Evolutionary conservation across 1,140 invertebrate species (phyloP).

Genomic region (Drosophila neocordata): DNA sequence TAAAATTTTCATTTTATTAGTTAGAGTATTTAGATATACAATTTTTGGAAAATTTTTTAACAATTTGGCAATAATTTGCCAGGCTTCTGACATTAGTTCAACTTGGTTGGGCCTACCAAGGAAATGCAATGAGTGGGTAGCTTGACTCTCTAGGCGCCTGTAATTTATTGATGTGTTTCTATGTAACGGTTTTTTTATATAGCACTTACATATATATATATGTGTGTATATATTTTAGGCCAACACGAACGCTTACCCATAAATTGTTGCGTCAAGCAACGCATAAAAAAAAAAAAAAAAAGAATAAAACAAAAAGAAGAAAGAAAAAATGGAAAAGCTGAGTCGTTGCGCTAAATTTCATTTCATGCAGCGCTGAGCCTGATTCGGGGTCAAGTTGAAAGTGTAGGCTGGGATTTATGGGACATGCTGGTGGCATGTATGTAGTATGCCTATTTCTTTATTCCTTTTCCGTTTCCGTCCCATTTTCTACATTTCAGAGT

Average conservation of each 20-base stretch:
- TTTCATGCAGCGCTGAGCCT: slow-evolving; percentile 69
- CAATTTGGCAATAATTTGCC: slow-evolving; percentile 17
- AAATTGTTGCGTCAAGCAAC: slow-evolving; percentile 67
- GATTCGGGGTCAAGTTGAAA: slow-evolving; percentile 69
- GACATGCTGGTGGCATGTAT: background rate
- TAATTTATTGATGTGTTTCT: slow-evolving; percentile 74
- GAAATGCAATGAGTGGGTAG: slow-evolving; percentile 2
- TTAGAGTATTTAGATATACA: too few relatives aligned
- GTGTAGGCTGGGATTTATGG: slow-evolving; percentile 62
- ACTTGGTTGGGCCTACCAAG: slow-evolving; percentile 46
- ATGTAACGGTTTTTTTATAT: slow-evolving; percentile 57
- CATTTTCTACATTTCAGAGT: background rate
- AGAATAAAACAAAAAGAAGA: slow-evolving; percentile 25
- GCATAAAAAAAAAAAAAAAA: slow-evolving; percentile 40
- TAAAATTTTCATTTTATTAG: too few relatives aligned
- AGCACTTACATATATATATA: slow-evolving; percentile 9
- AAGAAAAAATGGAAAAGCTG: slow-evolving; percentile 27
- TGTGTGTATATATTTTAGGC: slow-evolving; percentile 47
- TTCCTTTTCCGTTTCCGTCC: background rate
- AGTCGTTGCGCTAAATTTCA: slow-evolving; percentile 72
- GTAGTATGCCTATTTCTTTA: slow-evolving; percentile 7
- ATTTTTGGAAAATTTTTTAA: too few relatives aligned
- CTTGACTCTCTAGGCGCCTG: slow-evolving; percentile 34
- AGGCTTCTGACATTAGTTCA: slow-evolving; percentile 56
- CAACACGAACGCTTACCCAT: slow-evolving; percentile 71